A percentile compares a stretch with the other conserved stretches of the same genome.
These are phyloP conservation scores for Dromas ardeola DNA, from an alignment of 2,113 vertebrate species.

Conservation along the genomic window DNA sequence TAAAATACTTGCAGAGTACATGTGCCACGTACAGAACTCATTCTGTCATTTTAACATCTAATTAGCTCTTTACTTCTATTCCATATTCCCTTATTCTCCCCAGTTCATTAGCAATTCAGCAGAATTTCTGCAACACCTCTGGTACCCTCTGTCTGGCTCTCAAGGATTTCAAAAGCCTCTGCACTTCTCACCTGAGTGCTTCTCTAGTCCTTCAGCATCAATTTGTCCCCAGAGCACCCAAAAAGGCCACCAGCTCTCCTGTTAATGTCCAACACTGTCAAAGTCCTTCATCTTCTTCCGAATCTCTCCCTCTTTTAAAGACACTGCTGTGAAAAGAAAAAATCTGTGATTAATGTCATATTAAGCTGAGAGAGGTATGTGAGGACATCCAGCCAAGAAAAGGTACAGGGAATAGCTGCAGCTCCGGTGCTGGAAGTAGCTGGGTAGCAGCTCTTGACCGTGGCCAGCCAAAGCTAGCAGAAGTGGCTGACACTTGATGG, in stretches of 20 bases:
- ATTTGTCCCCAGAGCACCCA: neutral
- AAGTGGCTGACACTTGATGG: neutral
- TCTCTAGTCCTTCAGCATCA: neutral
- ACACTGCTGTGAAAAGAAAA: neutral
- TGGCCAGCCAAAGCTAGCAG: neutral
- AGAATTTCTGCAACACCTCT: neutral
- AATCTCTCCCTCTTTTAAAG: neutral
- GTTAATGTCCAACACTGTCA: fast-evolving
- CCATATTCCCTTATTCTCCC: neutral
- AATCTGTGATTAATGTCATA: neutral
- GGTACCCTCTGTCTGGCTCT: neutral
- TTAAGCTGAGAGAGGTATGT: neutral
- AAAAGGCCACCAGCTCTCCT: neutral
- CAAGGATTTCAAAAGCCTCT: neutral
- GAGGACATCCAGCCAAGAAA: neutral
- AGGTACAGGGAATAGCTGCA: neutral
- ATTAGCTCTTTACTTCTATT: neutral
- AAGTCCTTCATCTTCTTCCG: neutral
- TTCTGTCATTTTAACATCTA: conserved; percentile 7
- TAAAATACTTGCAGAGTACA: neutral
- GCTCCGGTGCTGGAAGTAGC: neutral
- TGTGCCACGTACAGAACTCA: neutral
- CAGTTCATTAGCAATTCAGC: neutral
- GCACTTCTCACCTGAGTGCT: neutral
- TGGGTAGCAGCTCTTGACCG: fast-evolving